Evolutionary conservation across 1,140 invertebrate genomes (phyloP).

Genomic region (Laupala kohalensis): DNA sequence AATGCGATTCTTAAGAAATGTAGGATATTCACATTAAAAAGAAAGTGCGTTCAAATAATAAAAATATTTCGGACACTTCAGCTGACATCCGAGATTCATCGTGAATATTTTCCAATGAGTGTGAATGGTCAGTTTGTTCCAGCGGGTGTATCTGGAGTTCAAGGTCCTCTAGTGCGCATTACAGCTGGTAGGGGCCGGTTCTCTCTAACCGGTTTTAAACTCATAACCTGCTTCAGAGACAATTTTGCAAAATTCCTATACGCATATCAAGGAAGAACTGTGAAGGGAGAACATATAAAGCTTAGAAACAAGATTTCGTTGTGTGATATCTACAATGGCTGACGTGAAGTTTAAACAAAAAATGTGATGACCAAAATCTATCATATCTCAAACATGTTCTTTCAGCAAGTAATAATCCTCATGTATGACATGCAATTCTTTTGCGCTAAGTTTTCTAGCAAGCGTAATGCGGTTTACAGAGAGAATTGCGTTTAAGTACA

Average conservation of each 20-base stretch:
- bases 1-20: not conserved
- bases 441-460: too few relatives aligned
- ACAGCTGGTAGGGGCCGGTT: not conserved
- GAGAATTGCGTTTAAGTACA: too few relatives aligned
- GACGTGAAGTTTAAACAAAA: not conserved
- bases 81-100: not conserved
- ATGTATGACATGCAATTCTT: too few relatives aligned
- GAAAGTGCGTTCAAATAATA: not conserved
- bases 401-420: too few relatives aligned
- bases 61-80: not conserved
- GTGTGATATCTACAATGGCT: too few relatives aligned
- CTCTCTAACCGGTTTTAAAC: not conserved
- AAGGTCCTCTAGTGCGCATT: not conserved
- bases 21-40: not conserved
- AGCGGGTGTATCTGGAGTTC: not conserved
- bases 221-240: not conserved
- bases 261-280: not conserved
- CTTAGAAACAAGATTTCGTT: not conserved
- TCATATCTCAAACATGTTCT: not conserved
- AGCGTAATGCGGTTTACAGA: too few relatives aligned
- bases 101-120: not conserved
- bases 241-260: not conserved
- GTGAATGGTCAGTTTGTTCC: not conserved
- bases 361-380: not conserved
- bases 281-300: not conserved